Evolutionary conservation across 2,888 invertebrate genomes (phyloP), one percentile per base, ranked within the genome.

Genomic region (Melinaea menophilus): DNA sequence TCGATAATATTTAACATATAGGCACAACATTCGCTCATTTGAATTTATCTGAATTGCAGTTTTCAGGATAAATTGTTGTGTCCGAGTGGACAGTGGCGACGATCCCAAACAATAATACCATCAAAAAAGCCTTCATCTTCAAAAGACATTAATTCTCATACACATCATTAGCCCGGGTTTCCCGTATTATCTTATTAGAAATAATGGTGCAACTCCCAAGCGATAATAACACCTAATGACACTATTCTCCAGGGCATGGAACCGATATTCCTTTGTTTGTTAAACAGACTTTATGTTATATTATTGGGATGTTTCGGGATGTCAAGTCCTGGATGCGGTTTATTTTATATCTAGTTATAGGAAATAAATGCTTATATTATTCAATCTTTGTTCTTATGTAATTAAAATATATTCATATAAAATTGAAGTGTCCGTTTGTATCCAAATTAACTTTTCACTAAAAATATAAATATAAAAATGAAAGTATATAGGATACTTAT

Each of bases 171-270:
- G 75, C 75, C 61, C 71, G 64, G 83, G 85, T 85, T 81, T 83
- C 83, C 77, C 81, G 78, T 81, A 82, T 82, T 84, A 81, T 79
- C 80, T 85, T 85, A 86, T 85, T 84, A 85, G 83, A 79, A 85
- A 80, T 81, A 81, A 83, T 77, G 75, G 64, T 58, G 59, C 47
- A 5, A 12, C 56, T 54, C 31, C 33, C 75, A 75, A 59, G 71
- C 76, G 64, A 80, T 75, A 72, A 66, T 75, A 63, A 65, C 45
- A 73, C 67, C 71, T 81, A 76, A 73, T 61, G 72, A 69, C 70
- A 58, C 22, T 55, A 46, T 59, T 67, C 69, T 62, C 59, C n/a
- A 65, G 66, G 75, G 69, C 61, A 9, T 61, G 55, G 62, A 69
- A 73, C 69, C 68, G 74, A 78, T 72, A 78, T 77, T 80, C 75